Conservation (phyloP, 2,888 invertebrate genomes). For the Aelia acuminata region DNA sequence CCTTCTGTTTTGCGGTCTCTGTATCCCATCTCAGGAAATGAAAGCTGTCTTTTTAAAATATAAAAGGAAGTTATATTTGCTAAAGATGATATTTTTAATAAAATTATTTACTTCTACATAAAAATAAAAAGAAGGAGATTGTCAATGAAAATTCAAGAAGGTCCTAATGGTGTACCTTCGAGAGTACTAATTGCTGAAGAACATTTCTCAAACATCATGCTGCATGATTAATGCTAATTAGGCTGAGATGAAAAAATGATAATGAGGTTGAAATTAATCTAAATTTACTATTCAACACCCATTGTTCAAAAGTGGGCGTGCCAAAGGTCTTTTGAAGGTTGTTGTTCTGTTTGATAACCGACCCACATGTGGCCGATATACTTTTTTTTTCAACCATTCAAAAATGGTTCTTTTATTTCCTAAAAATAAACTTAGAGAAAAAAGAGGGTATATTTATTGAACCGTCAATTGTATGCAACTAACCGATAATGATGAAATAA, state of each 20-base stretch:
- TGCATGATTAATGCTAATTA: constrained; percentile 20
- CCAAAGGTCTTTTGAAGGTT: constrained; percentile 47
- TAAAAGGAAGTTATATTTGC: too few species aligned
- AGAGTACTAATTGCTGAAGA: background rate
- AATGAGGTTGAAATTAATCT: constrained; percentile 42
- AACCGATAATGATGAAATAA: too few species aligned
- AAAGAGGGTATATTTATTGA: too few species aligned
- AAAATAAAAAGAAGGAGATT: too few species aligned
- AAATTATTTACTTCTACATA: too few species aligned
- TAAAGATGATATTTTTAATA: too few species aligned
- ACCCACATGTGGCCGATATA: background rate
- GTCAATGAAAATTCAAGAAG: background rate
- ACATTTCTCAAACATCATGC: constrained; percentile 16
- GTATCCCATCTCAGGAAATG: background rate
- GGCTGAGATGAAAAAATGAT: constrained; percentile 6
- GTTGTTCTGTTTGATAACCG: constrained; percentile 4
- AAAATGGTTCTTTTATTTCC: background rate
- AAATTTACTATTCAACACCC: constrained; percentile 31
- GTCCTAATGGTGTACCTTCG: background rate
- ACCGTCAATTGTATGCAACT: too few species aligned
- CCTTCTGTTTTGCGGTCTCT: background rate
- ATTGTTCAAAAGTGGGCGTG: constrained; percentile 17
- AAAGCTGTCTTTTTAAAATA: background rate
- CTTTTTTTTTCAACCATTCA: background rate
- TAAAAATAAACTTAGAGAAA: too few species aligned